phyloP scores from a whole-genome alignment of 2,113 vertebrate genomes.

The Eleginops maclovinus region DNA sequence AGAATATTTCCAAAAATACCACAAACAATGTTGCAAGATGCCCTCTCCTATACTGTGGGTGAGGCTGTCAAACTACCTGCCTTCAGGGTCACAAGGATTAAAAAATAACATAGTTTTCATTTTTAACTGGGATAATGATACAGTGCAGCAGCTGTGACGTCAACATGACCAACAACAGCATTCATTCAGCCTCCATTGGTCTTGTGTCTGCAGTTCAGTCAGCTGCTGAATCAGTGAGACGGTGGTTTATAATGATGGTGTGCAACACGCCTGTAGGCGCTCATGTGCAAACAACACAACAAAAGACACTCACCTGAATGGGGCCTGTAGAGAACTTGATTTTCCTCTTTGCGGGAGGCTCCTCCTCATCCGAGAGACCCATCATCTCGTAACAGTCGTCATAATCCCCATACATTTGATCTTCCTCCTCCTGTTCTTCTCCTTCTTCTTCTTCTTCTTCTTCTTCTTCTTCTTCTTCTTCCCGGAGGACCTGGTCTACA shows the following conservation, averaged over 20 bases:
- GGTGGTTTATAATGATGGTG: conserved; percentile 46
- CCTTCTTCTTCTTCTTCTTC: conserved; percentile 76
- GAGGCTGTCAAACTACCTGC: conserved; percentile 15
- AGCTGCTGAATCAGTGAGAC: conserved; percentile 60
- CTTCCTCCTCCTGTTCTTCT: conserved; percentile 78
- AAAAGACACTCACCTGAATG: conserved; percentile 85
- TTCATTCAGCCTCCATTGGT: conserved; percentile 52
- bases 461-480: conserved; percentile 78
- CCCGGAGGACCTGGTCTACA: conserved; percentile 78
- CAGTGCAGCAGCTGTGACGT: conserved; percentile 45
- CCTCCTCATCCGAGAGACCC: conserved; percentile 92
- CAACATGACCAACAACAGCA: conserved; percentile 30
- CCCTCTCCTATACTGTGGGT: conserved; percentile 14
- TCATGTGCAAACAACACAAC: conserved; percentile 43
- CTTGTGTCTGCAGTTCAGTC: conserved; percentile 52
- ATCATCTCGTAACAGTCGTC: conserved; percentile 89
- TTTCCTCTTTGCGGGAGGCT: conserved; percentile 82
- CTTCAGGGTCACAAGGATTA: conserved; percentile 27
- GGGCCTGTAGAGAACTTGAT: conserved; percentile 91
- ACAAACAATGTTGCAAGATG: conserved; percentile 22
- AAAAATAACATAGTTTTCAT: conserved; percentile 25
- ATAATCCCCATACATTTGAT: conserved; percentile 83
- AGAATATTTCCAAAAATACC: conserved; percentile 68
- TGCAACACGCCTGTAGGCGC: conserved; percentile 32
- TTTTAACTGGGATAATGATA: conserved; percentile 55